These are phyloP conservation scores for Drosophila peninsularis DNA, from an alignment of 2,888 invertebrate genomes.

Conservation along the genomic window DNA sequence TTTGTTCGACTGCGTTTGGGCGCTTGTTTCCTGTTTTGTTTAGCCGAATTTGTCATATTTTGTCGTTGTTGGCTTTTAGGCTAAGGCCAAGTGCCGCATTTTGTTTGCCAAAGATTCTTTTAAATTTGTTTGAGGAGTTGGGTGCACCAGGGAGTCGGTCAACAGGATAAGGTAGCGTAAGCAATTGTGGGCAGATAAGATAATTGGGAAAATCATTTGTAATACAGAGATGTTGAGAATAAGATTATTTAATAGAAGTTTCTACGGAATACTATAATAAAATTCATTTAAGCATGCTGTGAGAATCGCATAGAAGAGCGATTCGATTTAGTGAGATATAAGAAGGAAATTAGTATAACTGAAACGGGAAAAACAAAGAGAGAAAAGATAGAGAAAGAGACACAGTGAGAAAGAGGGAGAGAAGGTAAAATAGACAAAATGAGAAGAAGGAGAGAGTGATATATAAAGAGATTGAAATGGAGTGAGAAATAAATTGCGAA, in stretches of 20 bases:
- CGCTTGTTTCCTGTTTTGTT: constrained; percentile 71
- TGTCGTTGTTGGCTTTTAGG: constrained; percentile 61
- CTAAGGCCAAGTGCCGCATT: constrained; percentile 60
- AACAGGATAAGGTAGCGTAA: background rate
- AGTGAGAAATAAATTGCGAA: background rate
- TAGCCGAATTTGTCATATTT: constrained; percentile 76
- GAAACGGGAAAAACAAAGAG: background rate
- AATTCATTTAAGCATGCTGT: background rate
- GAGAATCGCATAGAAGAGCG: constrained; percentile 1
- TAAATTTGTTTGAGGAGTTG: constrained; percentile 27
- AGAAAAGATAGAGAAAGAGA: background rate
- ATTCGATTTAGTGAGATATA: background rate
- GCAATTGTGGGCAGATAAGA: background rate
- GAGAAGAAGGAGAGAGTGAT: background rate
- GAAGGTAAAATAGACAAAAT: background rate
- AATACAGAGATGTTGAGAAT: background rate
- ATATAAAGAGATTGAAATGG: too few relatives aligned
- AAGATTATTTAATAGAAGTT: background rate
- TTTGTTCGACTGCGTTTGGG: constrained; percentile 59
- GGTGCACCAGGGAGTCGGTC: background rate
- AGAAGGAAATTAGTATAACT: background rate
- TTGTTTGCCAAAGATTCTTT: constrained; percentile 47
- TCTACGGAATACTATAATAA: background rate
- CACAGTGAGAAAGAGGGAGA: background rate
- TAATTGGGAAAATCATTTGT: background rate